Evolutionary conservation across 2,797 vertebrate species (phyloP), one percentile per base, ranked within the genome.

Genomic region (Malurus splendens): DNA sequence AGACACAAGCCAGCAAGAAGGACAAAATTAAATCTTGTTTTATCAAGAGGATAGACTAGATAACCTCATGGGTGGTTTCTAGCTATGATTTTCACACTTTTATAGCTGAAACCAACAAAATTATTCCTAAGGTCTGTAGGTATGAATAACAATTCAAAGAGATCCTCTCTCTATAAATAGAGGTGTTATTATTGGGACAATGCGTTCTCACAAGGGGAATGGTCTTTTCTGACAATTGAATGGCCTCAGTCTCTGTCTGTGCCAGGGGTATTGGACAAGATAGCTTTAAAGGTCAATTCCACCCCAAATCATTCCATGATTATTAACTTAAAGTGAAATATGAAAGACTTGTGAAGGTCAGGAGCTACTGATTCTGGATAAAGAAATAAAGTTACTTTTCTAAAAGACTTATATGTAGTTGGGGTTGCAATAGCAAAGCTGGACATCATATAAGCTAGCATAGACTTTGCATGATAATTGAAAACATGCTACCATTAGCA

Each of bases 151-250:
- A 3, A 56, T 70, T 42, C 52, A 25, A 18, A 30, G 10, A 85
- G 36, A 28, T 32, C 32, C 0, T 0, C 2, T 51, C 5, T 20
- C 32, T 48, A 22, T 42, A 68, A 68, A 44, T 2, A 64, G 24
- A 56, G 10, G 1, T 28, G 8, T 8, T 52, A 19, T 23, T 56
- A 19, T 6, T 56, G 25, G 8, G 50, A 18, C 14, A 13, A 2
- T 23, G 68, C 19, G 3, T 47, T 47, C 5, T 42, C 30, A 41
- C 12, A 47, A 6, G 28, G 5, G 3, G 24, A 83, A 57, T 14
- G 9, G 6, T 48, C 9, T 47, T 75, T 60, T 32, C 9, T 39
- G 27, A 24, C 7, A 60, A 20, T 5, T 0, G 0, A 80, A 20
- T 7, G 77, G 18, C 7, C 66, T n/a, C 17, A 57, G 12, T n/a